Percentiles rank a stretch among this genome's conserved stretches.
phyloP scores from a whole-genome alignment of 2,113 vertebrate genomes.

The Callipepla squamata region DNA sequence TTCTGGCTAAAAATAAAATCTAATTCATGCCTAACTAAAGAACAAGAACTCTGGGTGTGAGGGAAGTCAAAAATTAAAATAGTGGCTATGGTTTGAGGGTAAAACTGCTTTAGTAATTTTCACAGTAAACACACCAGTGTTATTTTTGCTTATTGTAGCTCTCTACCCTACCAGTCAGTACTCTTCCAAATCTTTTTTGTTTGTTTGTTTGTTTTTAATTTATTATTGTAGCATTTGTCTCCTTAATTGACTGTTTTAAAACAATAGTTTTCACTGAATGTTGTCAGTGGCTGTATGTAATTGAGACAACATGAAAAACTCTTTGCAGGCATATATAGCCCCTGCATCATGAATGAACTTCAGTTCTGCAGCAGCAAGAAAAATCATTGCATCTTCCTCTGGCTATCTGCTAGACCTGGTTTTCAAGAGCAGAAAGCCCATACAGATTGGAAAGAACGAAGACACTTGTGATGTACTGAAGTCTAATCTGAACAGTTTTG shows the following conservation, averaged over 20 bases:
- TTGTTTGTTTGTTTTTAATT: background rate
- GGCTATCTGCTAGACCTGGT: background rate
- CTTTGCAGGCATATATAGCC: background rate
- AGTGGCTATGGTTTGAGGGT: constrained; percentile 43
- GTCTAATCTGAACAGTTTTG: background rate
- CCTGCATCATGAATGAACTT: background rate
- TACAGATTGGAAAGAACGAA: background rate
- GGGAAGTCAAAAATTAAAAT: constrained; percentile 28
- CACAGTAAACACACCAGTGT: background rate
- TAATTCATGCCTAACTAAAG: constrained; percentile 64
- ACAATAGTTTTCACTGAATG: background rate
- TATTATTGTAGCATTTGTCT: background rate
- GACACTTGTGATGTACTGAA: background rate
- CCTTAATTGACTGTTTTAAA: background rate
- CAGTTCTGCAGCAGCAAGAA: background rate
- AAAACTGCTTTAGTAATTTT: constrained; percentile 57
- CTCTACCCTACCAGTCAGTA: background rate
- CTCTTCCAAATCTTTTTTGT: background rate
- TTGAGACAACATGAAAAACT: background rate
- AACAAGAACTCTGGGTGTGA: constrained; percentile 2
- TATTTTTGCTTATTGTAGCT: constrained; percentile 30
- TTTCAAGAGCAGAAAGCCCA: background rate
- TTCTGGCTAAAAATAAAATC: constrained; percentile 69
- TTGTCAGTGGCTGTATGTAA: background rate
- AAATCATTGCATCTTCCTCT: background rate